A percentile compares a stretch with the other conserved stretches of the same genome.
phyloP scores from a whole-genome alignment of 2,113 vertebrate species.

The Sterna hirundo region DNA sequence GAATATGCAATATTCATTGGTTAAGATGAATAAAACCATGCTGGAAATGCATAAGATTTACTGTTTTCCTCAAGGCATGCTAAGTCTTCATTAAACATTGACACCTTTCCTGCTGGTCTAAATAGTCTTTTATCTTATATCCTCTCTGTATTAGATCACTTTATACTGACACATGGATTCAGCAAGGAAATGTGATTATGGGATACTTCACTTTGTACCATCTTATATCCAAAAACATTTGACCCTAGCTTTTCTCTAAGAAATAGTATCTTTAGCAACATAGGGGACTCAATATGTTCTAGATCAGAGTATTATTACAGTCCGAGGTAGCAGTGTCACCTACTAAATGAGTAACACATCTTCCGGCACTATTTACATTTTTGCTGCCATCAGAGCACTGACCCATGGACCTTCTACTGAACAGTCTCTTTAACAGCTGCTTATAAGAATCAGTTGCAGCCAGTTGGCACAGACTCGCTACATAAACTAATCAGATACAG shows the following conservation, averaged over 20 bases:
- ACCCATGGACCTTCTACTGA: not conserved
- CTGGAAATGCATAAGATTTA: not conserved
- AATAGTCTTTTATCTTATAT: not conserved
- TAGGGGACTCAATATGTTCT: not conserved
- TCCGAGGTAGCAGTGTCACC: not conserved
- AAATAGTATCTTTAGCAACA: not conserved
- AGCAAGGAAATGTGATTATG: not conserved
- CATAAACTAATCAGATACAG: not conserved
- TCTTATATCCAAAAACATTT: not conserved
- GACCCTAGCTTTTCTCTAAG: not conserved
- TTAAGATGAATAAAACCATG: not conserved
- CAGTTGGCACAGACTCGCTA: not conserved
- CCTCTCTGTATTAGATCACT: not conserved
- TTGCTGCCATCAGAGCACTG: not conserved
- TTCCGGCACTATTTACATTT: not conserved
- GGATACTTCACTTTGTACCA: not conserved
- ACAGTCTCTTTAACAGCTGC: not conserved
- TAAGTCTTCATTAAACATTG: not conserved
- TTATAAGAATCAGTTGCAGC: not conserved
- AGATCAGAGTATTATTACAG: not conserved
- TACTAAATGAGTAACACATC: not conserved
- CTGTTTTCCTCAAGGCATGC: not conserved
- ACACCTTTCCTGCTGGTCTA: not conserved
- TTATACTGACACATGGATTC: not conserved
- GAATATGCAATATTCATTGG: not conserved